Percentiles rank a stretch among this genome's conserved stretches.
phyloP scores from a whole-genome alignment of 2,888 invertebrate species.

The Drosophila trichaetosa region DNA sequence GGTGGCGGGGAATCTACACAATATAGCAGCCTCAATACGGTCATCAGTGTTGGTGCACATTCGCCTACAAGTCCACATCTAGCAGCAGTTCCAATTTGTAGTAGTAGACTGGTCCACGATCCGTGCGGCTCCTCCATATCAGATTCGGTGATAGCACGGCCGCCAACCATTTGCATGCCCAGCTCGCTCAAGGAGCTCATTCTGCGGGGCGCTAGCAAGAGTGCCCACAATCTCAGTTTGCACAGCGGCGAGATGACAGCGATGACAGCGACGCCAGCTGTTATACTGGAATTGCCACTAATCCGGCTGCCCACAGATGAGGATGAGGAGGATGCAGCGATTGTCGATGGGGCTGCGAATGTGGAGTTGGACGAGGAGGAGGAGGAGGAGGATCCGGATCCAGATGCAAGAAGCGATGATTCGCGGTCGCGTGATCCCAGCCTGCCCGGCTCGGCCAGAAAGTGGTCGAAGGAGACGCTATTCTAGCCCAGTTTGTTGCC shows the following conservation, averaged over 20 bases:
- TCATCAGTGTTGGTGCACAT: conserved; percentile 74
- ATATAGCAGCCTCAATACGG: conserved; percentile 81
- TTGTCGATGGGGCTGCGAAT: conserved; percentile 57
- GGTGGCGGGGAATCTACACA: conserved; percentile 72
- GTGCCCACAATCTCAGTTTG: conserved; percentile 64
- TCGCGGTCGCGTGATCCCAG: conserved; percentile 81
- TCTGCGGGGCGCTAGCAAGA: conserved; percentile 75
- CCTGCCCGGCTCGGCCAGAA: conserved; percentile 84
- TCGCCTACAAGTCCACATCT: conserved; percentile 66
- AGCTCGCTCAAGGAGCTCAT: conserved; percentile 83
- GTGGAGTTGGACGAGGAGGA: conserved; percentile 44
- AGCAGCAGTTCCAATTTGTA: conserved; percentile 21
- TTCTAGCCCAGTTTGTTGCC: conserved; percentile 87
- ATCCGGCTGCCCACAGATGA: conserved; percentile 83
- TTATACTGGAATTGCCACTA: conserved; percentile 84
- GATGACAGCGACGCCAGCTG: conserved; percentile 64
- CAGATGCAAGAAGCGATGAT: conserved; percentile 63
- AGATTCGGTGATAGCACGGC: conserved; percentile 74
- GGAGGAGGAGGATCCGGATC: conserved; percentile 23
- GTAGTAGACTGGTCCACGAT: conserved; percentile 70
- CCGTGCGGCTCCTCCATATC: conserved; percentile 82
- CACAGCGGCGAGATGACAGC: conserved; percentile 31
- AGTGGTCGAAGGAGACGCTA: conserved; percentile 92
- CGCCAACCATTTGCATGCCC: conserved; percentile 82
- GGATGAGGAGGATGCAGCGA: conserved; percentile 54